These are phyloP conservation scores for Homarus americanus DNA, from an alignment of 1,140 invertebrate genomes.

Conservation along the genomic window DNA sequence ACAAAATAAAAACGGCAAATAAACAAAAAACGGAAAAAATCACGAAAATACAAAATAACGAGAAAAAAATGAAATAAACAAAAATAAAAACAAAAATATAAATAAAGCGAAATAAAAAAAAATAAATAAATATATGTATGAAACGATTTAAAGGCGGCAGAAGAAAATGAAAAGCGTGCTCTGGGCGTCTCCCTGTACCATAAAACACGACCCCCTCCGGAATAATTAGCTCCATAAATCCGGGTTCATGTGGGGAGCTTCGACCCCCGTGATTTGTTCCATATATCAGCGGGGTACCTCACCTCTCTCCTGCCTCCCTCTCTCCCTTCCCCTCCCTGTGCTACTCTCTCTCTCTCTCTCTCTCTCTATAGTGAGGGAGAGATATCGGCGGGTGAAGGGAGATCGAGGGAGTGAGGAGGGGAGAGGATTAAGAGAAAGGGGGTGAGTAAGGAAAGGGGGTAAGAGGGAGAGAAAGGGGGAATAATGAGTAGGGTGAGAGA, in stretches of 20 bases:
- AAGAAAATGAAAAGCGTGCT: constrained; percentile 21
- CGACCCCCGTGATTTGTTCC: constrained; percentile 62
- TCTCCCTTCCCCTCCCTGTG: background rate
- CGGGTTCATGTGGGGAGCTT: constrained; percentile 58
- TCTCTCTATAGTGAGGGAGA: background rate
- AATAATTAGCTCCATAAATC: constrained; percentile 68
- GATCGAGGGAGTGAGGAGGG: too few relatives aligned
- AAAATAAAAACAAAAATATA: background rate
- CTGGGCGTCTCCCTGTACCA: constrained; percentile 28
- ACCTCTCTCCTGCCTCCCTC: background rate
- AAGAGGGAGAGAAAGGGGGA: background rate
- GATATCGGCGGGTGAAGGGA: too few relatives aligned
- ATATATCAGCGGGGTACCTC: constrained; percentile 54
- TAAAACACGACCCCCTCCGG: constrained; percentile 46
- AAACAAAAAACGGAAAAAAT: background rate
- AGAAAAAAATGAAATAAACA: background rate
- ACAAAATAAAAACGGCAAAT: too few relatives aligned
- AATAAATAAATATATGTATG: background rate
- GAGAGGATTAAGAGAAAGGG: background rate
- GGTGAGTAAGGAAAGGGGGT: background rate
- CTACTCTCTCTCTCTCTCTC: constrained; percentile 4
- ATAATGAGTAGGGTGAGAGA: too few relatives aligned
- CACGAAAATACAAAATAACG: background rate
- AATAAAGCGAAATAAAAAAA: background rate
- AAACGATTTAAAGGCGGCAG: background rate